Percentiles rank a stretch among this genome's conserved stretches.
Evolutionary conservation across 2,888 invertebrate genomes (phyloP).

Genomic region (Drosophila siamana): DNA sequence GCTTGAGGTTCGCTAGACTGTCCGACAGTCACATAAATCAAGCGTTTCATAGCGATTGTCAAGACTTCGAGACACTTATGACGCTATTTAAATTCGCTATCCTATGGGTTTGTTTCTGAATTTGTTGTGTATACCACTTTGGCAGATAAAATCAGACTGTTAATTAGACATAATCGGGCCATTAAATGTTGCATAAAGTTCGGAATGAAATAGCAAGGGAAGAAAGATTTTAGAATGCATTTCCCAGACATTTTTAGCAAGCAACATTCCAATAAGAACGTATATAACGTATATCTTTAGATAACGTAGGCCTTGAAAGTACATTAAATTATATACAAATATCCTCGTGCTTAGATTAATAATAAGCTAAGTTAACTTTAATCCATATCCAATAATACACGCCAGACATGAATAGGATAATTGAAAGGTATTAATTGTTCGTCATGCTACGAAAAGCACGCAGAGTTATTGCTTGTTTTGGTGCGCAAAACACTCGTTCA

Average conservation of each 20-base stretch:
- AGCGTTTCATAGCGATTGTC: conserved; percentile 12
- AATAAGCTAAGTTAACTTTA: neutral
- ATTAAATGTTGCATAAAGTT: conserved; percentile 4
- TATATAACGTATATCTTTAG: too few relatives aligned
- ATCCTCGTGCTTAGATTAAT: too few relatives aligned
- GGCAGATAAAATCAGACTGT: conserved; percentile 13
- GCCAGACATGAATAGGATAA: conserved; percentile 3
- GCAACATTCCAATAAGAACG: neutral
- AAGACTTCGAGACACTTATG: conserved; percentile 12
- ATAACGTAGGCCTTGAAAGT: too few relatives aligned
- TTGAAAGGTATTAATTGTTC: conserved; percentile 20
- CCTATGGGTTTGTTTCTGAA: conserved; percentile 1
- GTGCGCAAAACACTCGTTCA: conserved; percentile 29
- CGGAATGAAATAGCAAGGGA: neutral
- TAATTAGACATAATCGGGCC: neutral
- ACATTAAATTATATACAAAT: too few relatives aligned
- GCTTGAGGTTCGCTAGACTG: neutral
- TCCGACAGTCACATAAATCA: conserved; percentile 7
- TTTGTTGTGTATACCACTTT: conserved; percentile 1
- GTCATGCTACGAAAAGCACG: neutral
- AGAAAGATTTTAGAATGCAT: neutral
- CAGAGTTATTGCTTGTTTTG: conserved; percentile 4
- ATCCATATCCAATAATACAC: neutral
- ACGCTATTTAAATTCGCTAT: conserved; percentile 13
- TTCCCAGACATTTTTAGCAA: neutral